Percentiles rank a stretch among this genome's conserved stretches.
Conservation (phyloP, 35 echinoderm and acorn worm species). For the Apostichopus californicus region DNA sequence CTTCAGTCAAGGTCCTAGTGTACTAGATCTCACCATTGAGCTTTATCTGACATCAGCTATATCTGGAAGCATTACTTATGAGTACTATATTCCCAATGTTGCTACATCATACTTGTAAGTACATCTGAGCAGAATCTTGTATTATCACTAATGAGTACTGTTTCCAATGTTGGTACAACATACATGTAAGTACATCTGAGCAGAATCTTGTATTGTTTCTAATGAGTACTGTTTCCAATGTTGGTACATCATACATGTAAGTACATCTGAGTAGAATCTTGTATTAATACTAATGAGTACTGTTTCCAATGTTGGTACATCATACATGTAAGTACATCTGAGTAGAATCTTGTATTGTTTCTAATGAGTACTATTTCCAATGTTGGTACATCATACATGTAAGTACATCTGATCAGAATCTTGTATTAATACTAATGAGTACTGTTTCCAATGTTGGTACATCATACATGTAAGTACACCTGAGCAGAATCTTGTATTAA, state of each 20-base stretch:
- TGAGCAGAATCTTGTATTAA: too few relatives aligned
- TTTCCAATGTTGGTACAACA: too few relatives aligned
- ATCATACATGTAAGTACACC: too few relatives aligned
- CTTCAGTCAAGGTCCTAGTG: slow-evolving; percentile 13
- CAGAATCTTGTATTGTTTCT: too few relatives aligned
- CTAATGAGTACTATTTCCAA: too few relatives aligned
- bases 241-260: slow-evolving; percentile 24
- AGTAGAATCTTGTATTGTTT: too few relatives aligned
- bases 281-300: background rate
- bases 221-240: slow-evolving; percentile 13
- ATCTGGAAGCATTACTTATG: background rate
- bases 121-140: too few relatives aligned
- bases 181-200: too few relatives aligned
- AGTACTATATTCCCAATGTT: too few relatives aligned
- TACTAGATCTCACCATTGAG: background rate
- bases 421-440: too few relatives aligned
- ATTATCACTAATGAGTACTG: too few relatives aligned
- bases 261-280: background rate
- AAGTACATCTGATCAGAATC: background rate
- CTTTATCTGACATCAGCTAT: background rate
- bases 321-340: background rate
- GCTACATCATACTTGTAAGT: too few relatives aligned
- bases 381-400: background rate
- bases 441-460: background rate
- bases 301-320: background rate